These are phyloP conservation scores for Pempheris klunzingeri DNA, from an alignment of 2,797 vertebrate genomes.

Conservation along the genomic window DNA sequence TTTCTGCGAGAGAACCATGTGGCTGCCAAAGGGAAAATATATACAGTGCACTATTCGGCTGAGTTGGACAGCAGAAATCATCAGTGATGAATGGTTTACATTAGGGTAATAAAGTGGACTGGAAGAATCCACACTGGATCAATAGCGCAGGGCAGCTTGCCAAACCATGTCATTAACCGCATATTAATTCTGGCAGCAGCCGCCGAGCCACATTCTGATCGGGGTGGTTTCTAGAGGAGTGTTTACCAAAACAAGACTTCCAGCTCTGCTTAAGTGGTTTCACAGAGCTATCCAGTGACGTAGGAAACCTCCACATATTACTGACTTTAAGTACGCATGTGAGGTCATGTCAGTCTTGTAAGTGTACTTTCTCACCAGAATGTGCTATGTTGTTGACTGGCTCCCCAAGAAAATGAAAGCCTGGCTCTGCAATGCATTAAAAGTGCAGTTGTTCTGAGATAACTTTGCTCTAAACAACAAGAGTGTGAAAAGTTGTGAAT, in stretches of 20 bases:
- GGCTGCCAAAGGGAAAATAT: conserved; percentile 59
- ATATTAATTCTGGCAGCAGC: conserved; percentile 84
- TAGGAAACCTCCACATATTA: conserved; percentile 68
- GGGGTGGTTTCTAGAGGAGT: conserved; percentile 81
- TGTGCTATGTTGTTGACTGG: conserved; percentile 54
- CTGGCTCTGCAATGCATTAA: conserved; percentile 51
- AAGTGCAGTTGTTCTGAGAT: conserved; percentile 25
- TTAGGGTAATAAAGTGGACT: conserved; percentile 78
- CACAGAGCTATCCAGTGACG: conserved; percentile 79
- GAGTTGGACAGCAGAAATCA: conserved; percentile 64
- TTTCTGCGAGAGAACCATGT: conserved; percentile 49
- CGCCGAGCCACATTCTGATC: conserved; percentile 78
- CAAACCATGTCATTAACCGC: conserved; percentile 85
- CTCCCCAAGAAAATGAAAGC: conserved; percentile 60
- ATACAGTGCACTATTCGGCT: conserved; percentile 42
- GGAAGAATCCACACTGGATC: conserved; percentile 81
- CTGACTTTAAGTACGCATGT: conserved; percentile 67
- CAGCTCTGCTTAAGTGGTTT: conserved; percentile 77
- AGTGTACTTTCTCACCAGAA: conserved; percentile 69
- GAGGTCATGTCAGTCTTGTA: conserved; percentile 71
- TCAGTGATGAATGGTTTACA: conserved; percentile 79
- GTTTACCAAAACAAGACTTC: conserved; percentile 84
- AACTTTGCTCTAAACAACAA: conserved; percentile 34
- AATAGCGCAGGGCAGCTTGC: conserved; percentile 73
- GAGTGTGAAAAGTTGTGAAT: conserved; percentile 37